Evolutionary conservation across 2,797 vertebrate genomes (phyloP).

Genomic region (Dendrocincla fuliginosa): DNA sequence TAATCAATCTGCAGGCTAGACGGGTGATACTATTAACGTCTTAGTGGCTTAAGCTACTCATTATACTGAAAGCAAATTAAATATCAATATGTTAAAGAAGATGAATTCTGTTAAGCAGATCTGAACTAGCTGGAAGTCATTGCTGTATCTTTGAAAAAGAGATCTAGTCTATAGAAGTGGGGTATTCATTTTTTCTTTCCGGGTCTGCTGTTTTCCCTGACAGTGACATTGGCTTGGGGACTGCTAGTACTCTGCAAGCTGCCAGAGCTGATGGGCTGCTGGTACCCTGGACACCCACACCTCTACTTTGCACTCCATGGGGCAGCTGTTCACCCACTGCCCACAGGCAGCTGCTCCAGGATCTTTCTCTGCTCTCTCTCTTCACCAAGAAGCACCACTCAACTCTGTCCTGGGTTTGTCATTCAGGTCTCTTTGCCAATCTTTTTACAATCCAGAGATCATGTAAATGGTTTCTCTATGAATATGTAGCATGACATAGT

Average conservation of each 20-base stretch:
- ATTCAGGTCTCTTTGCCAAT: not conserved
- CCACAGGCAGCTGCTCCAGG: not conserved
- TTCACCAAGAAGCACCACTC: not conserved
- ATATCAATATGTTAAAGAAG: not conserved
- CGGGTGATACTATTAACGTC: not conserved
- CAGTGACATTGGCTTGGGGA: not conserved
- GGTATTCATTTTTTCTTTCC: not conserved
- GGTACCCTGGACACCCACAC: rapidly evolving
- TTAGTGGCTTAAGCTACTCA: not conserved
- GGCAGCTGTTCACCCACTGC: not conserved
- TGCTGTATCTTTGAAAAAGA: not conserved
- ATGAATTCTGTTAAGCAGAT: not conserved
- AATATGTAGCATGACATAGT: not conserved
- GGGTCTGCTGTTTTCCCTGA: not conserved
- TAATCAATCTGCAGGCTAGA: not conserved
- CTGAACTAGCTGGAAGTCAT: not conserved
- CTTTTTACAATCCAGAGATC: not conserved
- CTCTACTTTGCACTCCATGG: rapidly evolving
- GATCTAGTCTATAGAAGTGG: not conserved
- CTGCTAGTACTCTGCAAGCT: not conserved
- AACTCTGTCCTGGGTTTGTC: not conserved
- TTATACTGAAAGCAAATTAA: not conserved
- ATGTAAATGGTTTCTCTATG: not conserved
- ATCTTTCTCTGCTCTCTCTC: not conserved
- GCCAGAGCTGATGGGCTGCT: not conserved